A percentile compares a stretch with the other conserved stretches of the same genome.
Conservation (phyloP, 2,113 vertebrate species). For the Amblyornis subalaris region DNA sequence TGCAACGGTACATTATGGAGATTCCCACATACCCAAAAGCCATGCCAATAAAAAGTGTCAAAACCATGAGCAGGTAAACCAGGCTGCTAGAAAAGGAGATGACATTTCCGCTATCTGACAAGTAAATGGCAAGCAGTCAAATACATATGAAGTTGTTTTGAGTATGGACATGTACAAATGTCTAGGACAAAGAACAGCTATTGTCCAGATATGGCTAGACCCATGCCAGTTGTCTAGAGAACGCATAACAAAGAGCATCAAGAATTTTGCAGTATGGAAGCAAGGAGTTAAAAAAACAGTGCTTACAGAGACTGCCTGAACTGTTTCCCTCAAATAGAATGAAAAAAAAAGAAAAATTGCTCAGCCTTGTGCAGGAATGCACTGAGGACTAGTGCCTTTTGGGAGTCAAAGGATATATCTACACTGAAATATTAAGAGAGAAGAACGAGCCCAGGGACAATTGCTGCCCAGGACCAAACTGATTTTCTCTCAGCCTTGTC, state of each 20-base stretch:
- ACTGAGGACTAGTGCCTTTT: not conserved
- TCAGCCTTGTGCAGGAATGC: not conserved
- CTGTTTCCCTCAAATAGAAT: not conserved
- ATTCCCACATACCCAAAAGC: not conserved
- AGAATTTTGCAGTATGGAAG: not conserved
- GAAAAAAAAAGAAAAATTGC: accelerated
- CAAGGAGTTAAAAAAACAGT: not conserved
- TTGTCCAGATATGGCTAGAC: not conserved
- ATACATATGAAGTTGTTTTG: not conserved
- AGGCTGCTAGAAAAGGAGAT: not conserved
- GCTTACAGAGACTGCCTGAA: not conserved
- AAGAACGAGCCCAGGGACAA: not conserved
- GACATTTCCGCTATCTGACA: not conserved
- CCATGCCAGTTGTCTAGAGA: not conserved
- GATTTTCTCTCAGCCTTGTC: not conserved
- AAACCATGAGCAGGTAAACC: not conserved
- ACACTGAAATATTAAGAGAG: not conserved
- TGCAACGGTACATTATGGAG: not conserved
- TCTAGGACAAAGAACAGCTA: not conserved
- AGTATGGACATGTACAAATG: accelerated
- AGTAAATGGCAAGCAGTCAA: not conserved
- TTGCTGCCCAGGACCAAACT: accelerated
- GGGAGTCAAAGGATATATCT: not conserved
- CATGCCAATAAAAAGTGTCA: not conserved
- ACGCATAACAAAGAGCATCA: not conserved